Percentiles rank a stretch among this genome's conserved stretches.
Evolutionary conservation across 2,888 invertebrate species (phyloP).

Genomic region (Octodonta nipae): DNA sequence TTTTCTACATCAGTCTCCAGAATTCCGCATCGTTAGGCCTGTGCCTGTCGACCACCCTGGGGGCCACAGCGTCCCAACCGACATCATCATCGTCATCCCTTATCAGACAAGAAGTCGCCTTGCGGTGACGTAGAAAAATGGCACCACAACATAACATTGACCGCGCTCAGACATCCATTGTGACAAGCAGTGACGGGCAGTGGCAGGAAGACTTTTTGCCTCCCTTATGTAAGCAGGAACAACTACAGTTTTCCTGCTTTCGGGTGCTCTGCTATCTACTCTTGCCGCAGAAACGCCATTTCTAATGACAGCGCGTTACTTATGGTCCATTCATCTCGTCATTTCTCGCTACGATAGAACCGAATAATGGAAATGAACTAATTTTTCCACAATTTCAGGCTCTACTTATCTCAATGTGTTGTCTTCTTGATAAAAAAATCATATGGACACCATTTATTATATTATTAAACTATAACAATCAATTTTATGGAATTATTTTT

Average conservation of each 20-base stretch:
- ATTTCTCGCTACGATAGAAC: slow-evolving; percentile 9
- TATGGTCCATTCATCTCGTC: slow-evolving; percentile 15
- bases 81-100: slow-evolving; percentile 22
- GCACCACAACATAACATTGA: slow-evolving; percentile 35
- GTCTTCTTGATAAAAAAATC: too few relatives aligned
- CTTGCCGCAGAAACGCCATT: slow-evolving; percentile 6
- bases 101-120: slow-evolving; percentile 34
- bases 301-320: slow-evolving; percentile 17
- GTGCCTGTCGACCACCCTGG: too few relatives aligned
- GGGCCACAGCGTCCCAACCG: too few relatives aligned
- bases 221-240: too few relatives aligned
- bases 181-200: slow-evolving; percentile 23
- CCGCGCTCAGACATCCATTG: slow-evolving; percentile 28
- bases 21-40: too few relatives aligned
- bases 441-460: too few relatives aligned
- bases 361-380: background rate
- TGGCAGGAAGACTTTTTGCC: slow-evolving; percentile 13
- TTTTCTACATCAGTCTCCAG: too few relatives aligned
- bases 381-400: slow-evolving; percentile 8
- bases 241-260: too few relatives aligned
- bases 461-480: background rate
- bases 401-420: slow-evolving; percentile 6
- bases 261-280: slow-evolving; percentile 3
- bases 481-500: background rate
- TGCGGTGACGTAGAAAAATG: slow-evolving; percentile 35